Base-by-base conservation (phyloP, 2,888 invertebrate species). In the Lithophane socia region DNA sequence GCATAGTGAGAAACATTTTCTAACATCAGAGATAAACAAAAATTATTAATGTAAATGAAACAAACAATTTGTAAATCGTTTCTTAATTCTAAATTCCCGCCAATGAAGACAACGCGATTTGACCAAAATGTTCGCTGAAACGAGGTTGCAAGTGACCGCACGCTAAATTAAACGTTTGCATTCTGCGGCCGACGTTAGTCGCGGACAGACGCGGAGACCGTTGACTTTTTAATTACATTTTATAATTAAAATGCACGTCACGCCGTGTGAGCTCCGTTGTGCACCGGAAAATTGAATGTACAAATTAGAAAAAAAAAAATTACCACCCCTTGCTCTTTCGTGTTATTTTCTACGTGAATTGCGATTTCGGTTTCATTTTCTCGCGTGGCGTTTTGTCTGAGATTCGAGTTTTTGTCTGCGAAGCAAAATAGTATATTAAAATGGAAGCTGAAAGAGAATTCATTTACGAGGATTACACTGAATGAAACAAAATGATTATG, bases 91-190 rank as follows among this genome's bases (percentile, higher is more conserved):
- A 77, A 73, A 75, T 68, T 64, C 56, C 64, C 72, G 58, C 80
- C 68, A 73, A 63, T 69, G 78, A 77, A 67, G 74, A 78, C 78
- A 75, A 74, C 70, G 66, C 56, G 79, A 77, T 56, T 65, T 58
- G 77, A 79, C 77, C 87, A 90, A 91, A 89, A 91, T 90, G 90
- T 86, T 83, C 82, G 89, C 88, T 86, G 88, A 89, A 91, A 88
- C 86, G 85, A 90, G 86, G 89, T 87, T 87, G 86, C 87, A 90
- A 90, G 89, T 91, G 91, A 92, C 92, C 92, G 90, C 92, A 89
- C 73, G 88, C 87, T 82, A 92, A 93, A 94, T 94, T 91, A 93
- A 94, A 93, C 89, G 92, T 91, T 91, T 88, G 91, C 93, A 94
- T 94, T 93, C 90, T 91, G 90, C 77, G 90, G 89, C 73, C 84